Evolutionary conservation across 2,888 invertebrate genomes (phyloP), one percentile per base, ranked within the genome.

Genomic region (Sarcophaga variegata): DNA sequence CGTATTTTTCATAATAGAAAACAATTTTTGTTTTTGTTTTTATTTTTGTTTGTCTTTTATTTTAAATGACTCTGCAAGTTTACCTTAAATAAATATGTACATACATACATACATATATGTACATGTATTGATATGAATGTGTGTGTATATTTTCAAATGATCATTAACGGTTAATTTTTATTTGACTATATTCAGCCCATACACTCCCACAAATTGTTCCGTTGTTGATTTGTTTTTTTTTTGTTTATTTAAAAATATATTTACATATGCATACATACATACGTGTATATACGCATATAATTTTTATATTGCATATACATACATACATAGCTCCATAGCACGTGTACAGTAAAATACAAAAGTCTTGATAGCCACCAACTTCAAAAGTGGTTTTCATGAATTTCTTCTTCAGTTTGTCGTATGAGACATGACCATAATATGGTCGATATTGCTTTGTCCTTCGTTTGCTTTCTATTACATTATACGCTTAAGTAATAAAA

Each of bases 181-280:
- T 62, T 60, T 72, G 20, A 63, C 47, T 37, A 37, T 49, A 37
- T 63, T 49, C n/a, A 17, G 64, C 54, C 59, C 64, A 76, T 25
- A 54, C 76, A 77, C 76, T 77, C 76, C 76, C 76, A 77, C 76
- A 37, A 78, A 78, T 20, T 17, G 54, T 76, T 76, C 54, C n/a
- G 20, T 22, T 75, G 37, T 10, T 37, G 37, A 10, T 10, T 37
- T 27, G 5, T 27, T 75, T 45, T 49, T 47, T 20, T 63, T 20
- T 62, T 37, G 63, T 54, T 12, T 47, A 6, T n/a, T 12, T 37
- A 0, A 10, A 37, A 37, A 37, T 37, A 37, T 37, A 37, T 37
- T 37, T 8, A 10, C 37, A 37, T 37, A 37, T 37, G 2, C 37
- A 37, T 37, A 37, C 27, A 27, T 8, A 37, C 37, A 22, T 22